phyloP scores from a whole-genome alignment of 1,140 invertebrate genomes.

The Tetranychus urticae region DNA sequence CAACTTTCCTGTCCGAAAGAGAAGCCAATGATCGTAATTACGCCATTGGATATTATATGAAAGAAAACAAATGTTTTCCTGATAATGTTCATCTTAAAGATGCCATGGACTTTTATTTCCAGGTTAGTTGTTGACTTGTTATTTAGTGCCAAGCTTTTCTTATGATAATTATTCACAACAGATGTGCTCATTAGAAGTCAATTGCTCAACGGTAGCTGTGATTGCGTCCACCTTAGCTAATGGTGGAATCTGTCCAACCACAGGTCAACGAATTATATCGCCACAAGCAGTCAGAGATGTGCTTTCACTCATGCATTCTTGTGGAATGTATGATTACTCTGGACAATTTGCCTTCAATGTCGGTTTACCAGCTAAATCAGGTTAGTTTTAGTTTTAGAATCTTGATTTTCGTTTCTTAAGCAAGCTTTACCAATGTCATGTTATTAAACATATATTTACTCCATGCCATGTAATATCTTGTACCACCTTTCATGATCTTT shows the following conservation, averaged over 20 bases:
- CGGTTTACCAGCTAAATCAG: slow-evolving; percentile 90
- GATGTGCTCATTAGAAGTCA: slow-evolving; percentile 87
- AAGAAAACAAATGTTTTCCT: slow-evolving; percentile 80
- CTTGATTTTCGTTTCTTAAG: too few relatives aligned
- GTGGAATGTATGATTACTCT: slow-evolving; percentile 93
- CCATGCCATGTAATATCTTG: too few relatives aligned
- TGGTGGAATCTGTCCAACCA: slow-evolving; percentile 90
- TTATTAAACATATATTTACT: too few relatives aligned
- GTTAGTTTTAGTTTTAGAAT: background rate
- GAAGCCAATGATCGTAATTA: slow-evolving; percentile 92
- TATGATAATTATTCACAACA: slow-evolving; percentile 21
- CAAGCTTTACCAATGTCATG: too few relatives aligned
- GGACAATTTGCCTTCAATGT: slow-evolving; percentile 96
- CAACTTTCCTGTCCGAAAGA: slow-evolving; percentile 81
- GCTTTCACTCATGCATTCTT: slow-evolving; percentile 70
- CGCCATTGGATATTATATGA: slow-evolving; percentile 89
- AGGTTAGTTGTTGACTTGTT: slow-evolving; percentile 26
- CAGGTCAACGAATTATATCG: slow-evolving; percentile 46
- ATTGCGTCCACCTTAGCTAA: slow-evolving; percentile 89
- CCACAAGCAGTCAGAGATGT: slow-evolving; percentile 26
- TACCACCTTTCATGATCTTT: too few relatives aligned
- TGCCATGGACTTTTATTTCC: slow-evolving; percentile 92
- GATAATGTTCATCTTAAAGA: slow-evolving; percentile 68
- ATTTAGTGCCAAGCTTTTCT: background rate
- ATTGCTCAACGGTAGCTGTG: slow-evolving; percentile 68